Percentiles rank a stretch among this genome's conserved stretches.
phyloP scores from a whole-genome alignment of 2,797 vertebrate species.

The Lophius americanus region DNA sequence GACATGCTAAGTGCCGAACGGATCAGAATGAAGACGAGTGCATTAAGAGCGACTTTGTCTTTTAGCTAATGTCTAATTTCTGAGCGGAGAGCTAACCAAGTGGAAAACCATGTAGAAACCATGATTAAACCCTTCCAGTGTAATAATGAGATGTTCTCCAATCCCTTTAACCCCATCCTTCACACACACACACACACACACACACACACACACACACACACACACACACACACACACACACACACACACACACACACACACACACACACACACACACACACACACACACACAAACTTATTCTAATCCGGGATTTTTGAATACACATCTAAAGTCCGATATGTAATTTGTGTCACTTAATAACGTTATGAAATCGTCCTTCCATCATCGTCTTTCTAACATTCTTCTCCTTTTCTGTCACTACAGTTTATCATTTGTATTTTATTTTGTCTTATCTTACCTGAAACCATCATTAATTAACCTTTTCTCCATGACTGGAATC shows the following conservation, averaged over 20 bases:
- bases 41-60: slow-evolving; percentile 29
- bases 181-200: slow-evolving; percentile 38
- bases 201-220: slow-evolving; percentile 24
- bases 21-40: slow-evolving; percentile 15
- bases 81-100: slow-evolving; percentile 59
- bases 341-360: slow-evolving; percentile 58
- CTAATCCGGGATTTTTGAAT: slow-evolving; percentile 37
- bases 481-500: too few relatives aligned
- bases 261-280: slow-evolving; percentile 56
- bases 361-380: slow-evolving; percentile 18
- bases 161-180: slow-evolving; percentile 64
- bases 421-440: too few relatives aligned
- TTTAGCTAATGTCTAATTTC: slow-evolving; percentile 49
- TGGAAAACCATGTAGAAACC: slow-evolving; percentile 67
- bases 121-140: slow-evolving; percentile 73
- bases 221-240: slow-evolving; percentile 33
- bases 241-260: slow-evolving; percentile 56
- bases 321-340: slow-evolving; percentile 57
- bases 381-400: neutral
- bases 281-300: slow-evolving; percentile 38
- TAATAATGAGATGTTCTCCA: slow-evolving; percentile 70
- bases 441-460: neutral
- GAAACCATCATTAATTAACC: too few relatives aligned
- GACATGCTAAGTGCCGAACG: neutral
- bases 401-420: neutral